A percentile compares a stretch with the other conserved stretches of the same genome.
Conservation (phyloP, 2,113 vertebrate genomes). For the Eretmochelys imbricata region DNA sequence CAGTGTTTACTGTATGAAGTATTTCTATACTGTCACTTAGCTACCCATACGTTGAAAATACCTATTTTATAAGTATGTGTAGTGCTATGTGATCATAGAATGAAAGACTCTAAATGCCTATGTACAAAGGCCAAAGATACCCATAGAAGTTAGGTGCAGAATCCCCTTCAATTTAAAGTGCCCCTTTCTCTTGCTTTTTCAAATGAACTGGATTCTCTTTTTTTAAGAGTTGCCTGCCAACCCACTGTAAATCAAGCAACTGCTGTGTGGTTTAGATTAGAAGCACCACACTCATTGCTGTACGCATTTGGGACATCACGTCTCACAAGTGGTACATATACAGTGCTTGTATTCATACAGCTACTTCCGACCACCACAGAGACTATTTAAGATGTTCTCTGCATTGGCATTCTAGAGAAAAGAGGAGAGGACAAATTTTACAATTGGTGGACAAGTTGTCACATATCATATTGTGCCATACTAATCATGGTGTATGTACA, state of each 20-base stretch:
- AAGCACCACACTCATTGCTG: not conserved
- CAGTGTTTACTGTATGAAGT: too few species aligned
- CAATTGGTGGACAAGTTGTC: not conserved
- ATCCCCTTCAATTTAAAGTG: not conserved
- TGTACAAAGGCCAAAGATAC: not conserved
- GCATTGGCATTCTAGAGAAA: not conserved
- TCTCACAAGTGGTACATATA: rapidly evolving
- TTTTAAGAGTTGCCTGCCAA: not conserved
- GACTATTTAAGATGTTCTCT: not conserved
- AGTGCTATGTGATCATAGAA: not conserved
- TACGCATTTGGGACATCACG: not conserved
- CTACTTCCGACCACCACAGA: not conserved
- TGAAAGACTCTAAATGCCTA: not conserved
- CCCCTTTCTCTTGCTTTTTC: not conserved
- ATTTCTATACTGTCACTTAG: too few species aligned
- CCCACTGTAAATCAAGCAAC: not conserved
- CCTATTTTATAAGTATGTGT: too few species aligned
- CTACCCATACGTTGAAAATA: too few species aligned
- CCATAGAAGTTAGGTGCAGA: not conserved
- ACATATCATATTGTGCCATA: not conserved
- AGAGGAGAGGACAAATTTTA: not conserved
- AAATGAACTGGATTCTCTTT: too few species aligned
- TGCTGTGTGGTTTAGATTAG: not conserved
- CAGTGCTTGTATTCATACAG: not conserved
- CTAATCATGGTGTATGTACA: rapidly evolving